Base-by-base conservation (phyloP, 2,113 vertebrate species). In the Oriolus oriolus region DNA sequence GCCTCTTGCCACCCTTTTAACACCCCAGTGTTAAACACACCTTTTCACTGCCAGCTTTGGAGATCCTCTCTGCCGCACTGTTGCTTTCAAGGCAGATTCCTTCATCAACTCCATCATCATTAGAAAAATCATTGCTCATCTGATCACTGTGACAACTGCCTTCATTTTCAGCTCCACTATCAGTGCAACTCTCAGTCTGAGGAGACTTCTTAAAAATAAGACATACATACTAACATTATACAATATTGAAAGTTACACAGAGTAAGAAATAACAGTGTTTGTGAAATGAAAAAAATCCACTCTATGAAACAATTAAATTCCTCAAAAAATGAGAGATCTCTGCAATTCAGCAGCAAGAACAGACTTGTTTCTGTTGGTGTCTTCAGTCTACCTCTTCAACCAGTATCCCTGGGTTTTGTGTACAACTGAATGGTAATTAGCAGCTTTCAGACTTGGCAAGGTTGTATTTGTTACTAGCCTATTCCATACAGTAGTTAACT, bases 61-160 rank as follows among this genome's bases (percentile, higher is more conserved):
- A 97, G 88, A 98, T 98, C 93, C 99, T 99, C 97, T 99, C 99
- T 54, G 98, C 97, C 82, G 98, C 98, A 96, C 98, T 98, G 27
- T 97, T 98, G 96, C 95, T 99, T 96, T 99, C 99, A 71, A 99
- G 98, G 97, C 99, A 99, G 97, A 99, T 99, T 86, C 99, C 99
- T 98, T 99, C 99, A 95, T 99, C 99, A 60, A 99, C 98, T 63
- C 98, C 99, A 84, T 99, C 99, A 52, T 99, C 99, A 12, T 99
- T 99, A 94, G 99, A 99, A 97, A 99, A 99, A 95, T 99, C 99
- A 59, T 99, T 99, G 98, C 99, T 99, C 99, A 99, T 99, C 97
- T 99, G 99, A 98, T 99, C 99, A 63, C 99, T 99, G 98, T 99
- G 99, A 97, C 99, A 99, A 96, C 99, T 99, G 91, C 99, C 99